A percentile compares a stretch with the other conserved stretches of the same genome.
Evolutionary conservation across 2,797 vertebrate species (phyloP).

Genomic region (Falco cherrug): DNA sequence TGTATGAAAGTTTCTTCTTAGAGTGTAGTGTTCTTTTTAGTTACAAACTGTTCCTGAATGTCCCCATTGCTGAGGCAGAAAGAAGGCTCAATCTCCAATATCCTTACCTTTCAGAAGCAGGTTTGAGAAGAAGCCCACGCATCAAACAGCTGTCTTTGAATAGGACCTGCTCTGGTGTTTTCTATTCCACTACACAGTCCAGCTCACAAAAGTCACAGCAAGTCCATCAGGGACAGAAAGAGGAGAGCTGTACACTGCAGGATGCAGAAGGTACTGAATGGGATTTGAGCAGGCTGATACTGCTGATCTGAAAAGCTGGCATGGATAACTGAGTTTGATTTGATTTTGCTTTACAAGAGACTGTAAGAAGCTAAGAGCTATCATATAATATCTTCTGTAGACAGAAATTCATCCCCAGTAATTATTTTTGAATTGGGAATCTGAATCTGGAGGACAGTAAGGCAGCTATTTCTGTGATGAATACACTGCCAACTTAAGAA

Average conservation of each 20-base stretch:
- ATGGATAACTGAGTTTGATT: neutral
- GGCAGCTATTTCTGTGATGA: neutral
- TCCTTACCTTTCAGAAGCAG: constrained; percentile 67
- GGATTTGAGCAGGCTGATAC: neutral
- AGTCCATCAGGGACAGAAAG: constrained; percentile 71
- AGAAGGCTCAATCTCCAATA: neutral
- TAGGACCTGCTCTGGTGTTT: constrained; percentile 81
- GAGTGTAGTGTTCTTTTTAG: neutral
- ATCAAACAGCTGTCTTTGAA: constrained; percentile 82
- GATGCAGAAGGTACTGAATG: constrained; percentile 54
- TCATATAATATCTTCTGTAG: neutral
- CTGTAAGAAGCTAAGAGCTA: constrained; percentile 14
- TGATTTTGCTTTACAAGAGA: constrained; percentile 21
- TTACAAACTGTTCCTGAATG: neutral
- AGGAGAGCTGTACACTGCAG: constrained; percentile 47
- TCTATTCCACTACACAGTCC: constrained; percentile 81
- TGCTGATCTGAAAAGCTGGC: constrained; percentile 31
- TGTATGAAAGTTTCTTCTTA: neutral
- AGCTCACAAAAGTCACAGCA: constrained; percentile 82
- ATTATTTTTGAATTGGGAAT: constrained; percentile 36
- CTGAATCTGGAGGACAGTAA: neutral
- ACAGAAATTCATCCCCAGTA: constrained; percentile 2
- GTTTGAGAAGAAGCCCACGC: constrained; percentile 90
- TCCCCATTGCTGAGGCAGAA: neutral
- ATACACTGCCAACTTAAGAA: constrained; percentile 5